These are phyloP conservation scores for Miltochrista miniata DNA, from an alignment of 2,888 invertebrate species.

Conservation along the genomic window DNA sequence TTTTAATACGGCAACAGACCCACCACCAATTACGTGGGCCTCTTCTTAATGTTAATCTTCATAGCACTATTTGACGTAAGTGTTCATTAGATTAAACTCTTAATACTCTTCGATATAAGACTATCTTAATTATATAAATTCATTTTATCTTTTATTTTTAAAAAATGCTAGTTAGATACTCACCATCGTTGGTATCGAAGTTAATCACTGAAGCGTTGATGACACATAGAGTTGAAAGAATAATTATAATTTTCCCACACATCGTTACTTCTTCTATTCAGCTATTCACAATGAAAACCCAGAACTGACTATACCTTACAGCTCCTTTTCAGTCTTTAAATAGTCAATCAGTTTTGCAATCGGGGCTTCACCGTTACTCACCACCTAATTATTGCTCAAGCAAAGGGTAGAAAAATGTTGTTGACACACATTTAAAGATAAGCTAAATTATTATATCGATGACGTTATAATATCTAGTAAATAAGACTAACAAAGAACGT, in stretches of 20 bases:
- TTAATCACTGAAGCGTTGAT: constrained; percentile 10
- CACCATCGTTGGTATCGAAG: constrained; percentile 4
- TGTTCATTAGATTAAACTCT: too few species aligned
- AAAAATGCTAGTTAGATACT: background rate
- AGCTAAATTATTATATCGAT: too few species aligned
- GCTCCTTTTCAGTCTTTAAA: background rate
- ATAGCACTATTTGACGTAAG: too few species aligned
- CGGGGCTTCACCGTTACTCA: background rate
- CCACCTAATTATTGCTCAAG: background rate
- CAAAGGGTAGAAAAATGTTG: background rate
- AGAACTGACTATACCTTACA: background rate
- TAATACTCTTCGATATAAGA: too few species aligned
- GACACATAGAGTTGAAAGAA: constrained; percentile 2
- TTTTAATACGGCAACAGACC: too few species aligned
- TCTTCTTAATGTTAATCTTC: too few species aligned
- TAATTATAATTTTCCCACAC: constrained; percentile 7
- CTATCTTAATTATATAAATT: too few species aligned
- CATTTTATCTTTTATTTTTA: too few species aligned
- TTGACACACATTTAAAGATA: too few species aligned
- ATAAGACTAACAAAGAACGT: too few species aligned
- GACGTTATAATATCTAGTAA: too few species aligned
- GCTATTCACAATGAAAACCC: background rate
- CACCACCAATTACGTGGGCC: too few species aligned
- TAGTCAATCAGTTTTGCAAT: background rate
- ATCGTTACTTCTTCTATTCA: constrained; percentile 1